These are phyloP conservation scores for Vesta saturnalis DNA, from an alignment of 2,888 invertebrate genomes.

Conservation along the genomic window DNA sequence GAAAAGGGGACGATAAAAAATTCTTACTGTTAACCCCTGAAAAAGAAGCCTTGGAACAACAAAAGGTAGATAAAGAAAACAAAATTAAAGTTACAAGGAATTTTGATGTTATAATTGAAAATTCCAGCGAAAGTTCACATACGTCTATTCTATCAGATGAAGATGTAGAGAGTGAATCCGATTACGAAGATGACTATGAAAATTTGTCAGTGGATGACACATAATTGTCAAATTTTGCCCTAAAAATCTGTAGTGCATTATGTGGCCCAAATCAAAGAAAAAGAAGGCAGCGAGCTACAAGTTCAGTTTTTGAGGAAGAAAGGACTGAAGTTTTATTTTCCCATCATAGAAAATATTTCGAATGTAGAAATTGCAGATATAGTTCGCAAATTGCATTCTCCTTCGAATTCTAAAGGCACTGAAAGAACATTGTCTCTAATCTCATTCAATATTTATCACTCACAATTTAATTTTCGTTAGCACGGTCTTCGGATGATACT, in stretches of 20 bases:
- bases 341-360: not conserved
- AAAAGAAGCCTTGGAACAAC: too few species aligned
- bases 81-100: too few species aligned
- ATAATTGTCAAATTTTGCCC: not conserved
- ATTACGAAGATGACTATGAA: not conserved
- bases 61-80: not conserved
- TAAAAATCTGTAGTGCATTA: not conserved
- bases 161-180: not conserved
- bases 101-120: not conserved
- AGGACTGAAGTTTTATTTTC: not conserved
- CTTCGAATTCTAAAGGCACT: not conserved
- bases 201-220: not conserved
- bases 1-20: not conserved
- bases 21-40: not conserved
- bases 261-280: not conserved
- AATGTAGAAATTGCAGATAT: not conserved
- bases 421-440: not conserved
- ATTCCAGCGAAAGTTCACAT: not conserved
- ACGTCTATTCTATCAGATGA: not conserved
- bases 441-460: too few species aligned
- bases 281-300: not conserved
- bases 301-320: too few species aligned
- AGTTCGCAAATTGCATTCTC: too few species aligned
- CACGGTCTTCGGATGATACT: too few species aligned
- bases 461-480: too few species aligned